Base-by-base conservation (phyloP, 2,888 invertebrate genomes). In the Pyralis farinalis region DNA sequence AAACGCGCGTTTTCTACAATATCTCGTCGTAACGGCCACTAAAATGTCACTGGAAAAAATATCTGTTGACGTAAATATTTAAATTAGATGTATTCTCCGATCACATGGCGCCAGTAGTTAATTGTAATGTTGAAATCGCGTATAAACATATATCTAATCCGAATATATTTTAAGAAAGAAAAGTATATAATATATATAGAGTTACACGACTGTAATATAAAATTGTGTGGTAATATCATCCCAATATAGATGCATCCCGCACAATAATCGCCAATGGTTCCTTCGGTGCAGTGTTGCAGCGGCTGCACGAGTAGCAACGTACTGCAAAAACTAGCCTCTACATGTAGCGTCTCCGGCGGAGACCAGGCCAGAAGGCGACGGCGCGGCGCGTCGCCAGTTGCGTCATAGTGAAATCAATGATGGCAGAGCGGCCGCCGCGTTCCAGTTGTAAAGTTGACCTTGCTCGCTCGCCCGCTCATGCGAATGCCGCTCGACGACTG, bases 391-490 rank as follows among this genome's bases (percentile, higher is more conserved):
- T 47, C 66, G 63, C 58, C 58, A 49, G 62, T 80, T 77, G 75
- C 81, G 77, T 79, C 81, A 58, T 61, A 69, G 81, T 75, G 81
- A 81, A 82, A 82, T 83, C 82, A 82, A 82, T 82, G 80, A 77
- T 75, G 78, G 72, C 63, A 57, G 65, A 55, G 58, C 43, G 35
- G 45, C 47, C 42, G 44, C 43, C 47, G 49, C 58, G 64, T 65
- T 67, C 63, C 68, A 73, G 82, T 84, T 78, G 84, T 84, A 84
- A 81, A 78, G 64, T 72, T 83, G 84, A 84, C 84, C 84, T 84
- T 84, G 84, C 65, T 39, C 32, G 8, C 32, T 21, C 33, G 43
- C 40, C 36, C 37, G 51, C 42, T 47, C 50, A 46, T 47, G 48
- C 39, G 34, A 41, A 37, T 40, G 50, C 44, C 41, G 45, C 31